Conservation (phyloP, 2,113 vertebrate species). For the Ceuthmochares aereus region DNA sequence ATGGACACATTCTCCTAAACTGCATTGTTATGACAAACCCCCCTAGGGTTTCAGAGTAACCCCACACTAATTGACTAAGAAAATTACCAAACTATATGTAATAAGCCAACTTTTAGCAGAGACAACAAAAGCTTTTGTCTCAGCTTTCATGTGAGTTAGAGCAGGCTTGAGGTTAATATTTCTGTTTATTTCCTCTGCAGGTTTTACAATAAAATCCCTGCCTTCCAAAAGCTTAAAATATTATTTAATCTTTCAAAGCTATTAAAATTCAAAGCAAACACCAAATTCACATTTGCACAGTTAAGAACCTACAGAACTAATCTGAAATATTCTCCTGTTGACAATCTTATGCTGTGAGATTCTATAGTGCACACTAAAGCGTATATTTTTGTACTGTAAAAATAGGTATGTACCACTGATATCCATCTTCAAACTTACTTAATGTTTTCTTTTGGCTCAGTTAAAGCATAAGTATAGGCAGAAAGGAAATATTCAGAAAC, state of each 20-base stretch:
- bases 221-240: constrained; percentile 24
- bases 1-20: not conserved
- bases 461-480: not conserved
- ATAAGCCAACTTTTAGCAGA: not conserved
- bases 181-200: constrained; percentile 20
- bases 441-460: not conserved
- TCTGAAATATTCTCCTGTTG: constrained; percentile 12
- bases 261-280: constrained; percentile 57
- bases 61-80: not conserved
- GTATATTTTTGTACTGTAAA: not conserved
- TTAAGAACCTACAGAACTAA: constrained; percentile 13
- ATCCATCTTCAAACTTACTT: not conserved
- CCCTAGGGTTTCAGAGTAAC: not conserved
- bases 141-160: not conserved
- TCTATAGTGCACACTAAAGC: not conserved
- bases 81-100: not conserved
- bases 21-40: not conserved
- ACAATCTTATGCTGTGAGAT: not conserved
- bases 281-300: not conserved
- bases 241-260: constrained; percentile 23
- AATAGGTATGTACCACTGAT: not conserved
- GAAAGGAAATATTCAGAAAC: not conserved
- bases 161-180: not conserved
- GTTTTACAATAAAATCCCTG: not conserved
- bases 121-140: not conserved